A percentile compares a stretch with the other conserved stretches of the same genome.
phyloP scores from a whole-genome alignment of 2,888 invertebrate genomes.

The Rosalia funebris region DNA sequence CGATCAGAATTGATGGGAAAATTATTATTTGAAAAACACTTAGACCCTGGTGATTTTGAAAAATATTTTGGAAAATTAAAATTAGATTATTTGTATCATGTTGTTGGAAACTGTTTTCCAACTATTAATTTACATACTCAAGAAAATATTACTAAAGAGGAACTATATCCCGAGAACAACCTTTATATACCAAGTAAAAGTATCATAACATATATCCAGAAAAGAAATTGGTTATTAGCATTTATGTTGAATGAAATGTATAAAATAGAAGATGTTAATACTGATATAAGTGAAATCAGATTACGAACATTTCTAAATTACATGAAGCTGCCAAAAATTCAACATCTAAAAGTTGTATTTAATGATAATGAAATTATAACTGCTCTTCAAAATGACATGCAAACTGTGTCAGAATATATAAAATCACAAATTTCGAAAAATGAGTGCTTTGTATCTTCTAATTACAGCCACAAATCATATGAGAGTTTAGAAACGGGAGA shows the following conservation, averaged over 20 bases:
- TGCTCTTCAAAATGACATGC: constrained; percentile 67
- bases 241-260: constrained; percentile 75
- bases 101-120: constrained; percentile 78
- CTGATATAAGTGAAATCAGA: constrained; percentile 66
- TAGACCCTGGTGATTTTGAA: constrained; percentile 76
- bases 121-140: constrained; percentile 67
- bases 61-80: constrained; percentile 75
- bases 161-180: constrained; percentile 60
- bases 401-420: constrained; percentile 66
- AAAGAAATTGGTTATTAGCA: constrained; percentile 76
- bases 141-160: constrained; percentile 66
- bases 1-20: constrained; percentile 73
- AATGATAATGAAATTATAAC: constrained; percentile 71
- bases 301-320: constrained; percentile 71
- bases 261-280: constrained; percentile 63
- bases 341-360: constrained; percentile 68
- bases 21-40: constrained; percentile 74
- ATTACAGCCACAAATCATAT: constrained; percentile 38
- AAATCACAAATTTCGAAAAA: constrained; percentile 52
- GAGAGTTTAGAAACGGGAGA: constrained; percentile 55
- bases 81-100: constrained; percentile 78
- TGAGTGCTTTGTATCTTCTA: constrained; percentile 39
- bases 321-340: constrained; percentile 68
- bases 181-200: constrained; percentile 64
- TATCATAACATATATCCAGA: constrained; percentile 71